phyloP scores from a whole-genome alignment of 2,888 invertebrate genomes.

The Papilio demoleus region DNA sequence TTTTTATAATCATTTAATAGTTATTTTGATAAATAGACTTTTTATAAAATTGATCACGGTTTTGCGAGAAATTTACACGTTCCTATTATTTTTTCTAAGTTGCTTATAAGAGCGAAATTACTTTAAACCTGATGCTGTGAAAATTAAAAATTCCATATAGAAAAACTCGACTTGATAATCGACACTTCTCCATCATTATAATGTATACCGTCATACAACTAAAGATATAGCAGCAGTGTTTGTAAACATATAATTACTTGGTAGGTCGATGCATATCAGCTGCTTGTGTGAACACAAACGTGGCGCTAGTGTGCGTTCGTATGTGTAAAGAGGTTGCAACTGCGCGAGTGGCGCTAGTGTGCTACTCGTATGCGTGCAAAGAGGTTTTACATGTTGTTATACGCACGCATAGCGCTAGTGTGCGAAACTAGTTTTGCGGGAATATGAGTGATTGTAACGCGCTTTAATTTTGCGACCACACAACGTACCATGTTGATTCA shows the following conservation, averaged over 20 bases:
- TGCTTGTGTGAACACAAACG: constrained; percentile 50
- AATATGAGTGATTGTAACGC: constrained; percentile 67
- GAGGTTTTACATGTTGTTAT: constrained; percentile 36
- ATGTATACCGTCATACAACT: constrained; percentile 55
- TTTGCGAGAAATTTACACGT: no score
- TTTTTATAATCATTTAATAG: no score
- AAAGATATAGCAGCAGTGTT: constrained; percentile 66
- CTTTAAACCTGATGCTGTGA: neutral
- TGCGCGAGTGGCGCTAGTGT: constrained; percentile 48
- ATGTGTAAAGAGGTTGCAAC: constrained; percentile 42
- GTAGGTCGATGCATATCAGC: constrained; percentile 81
- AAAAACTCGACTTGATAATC: constrained; percentile 45
- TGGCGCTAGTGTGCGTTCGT: constrained; percentile 43
- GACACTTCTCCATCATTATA: constrained; percentile 56
- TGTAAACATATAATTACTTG: constrained; percentile 83
- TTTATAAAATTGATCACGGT: no score
- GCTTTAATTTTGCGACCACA: constrained; percentile 62
- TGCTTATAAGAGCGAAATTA: no score
- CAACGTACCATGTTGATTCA: constrained; percentile 58
- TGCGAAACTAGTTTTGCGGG: constrained; percentile 70
- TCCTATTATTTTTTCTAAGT: neutral
- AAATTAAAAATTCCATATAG: constrained; percentile 43
- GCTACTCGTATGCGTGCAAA: constrained; percentile 41
- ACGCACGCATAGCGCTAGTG: constrained; percentile 48
- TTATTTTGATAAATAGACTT: no score